Base-by-base conservation (phyloP, 2,797 vertebrate species). In the Argya squamiceps region DNA sequence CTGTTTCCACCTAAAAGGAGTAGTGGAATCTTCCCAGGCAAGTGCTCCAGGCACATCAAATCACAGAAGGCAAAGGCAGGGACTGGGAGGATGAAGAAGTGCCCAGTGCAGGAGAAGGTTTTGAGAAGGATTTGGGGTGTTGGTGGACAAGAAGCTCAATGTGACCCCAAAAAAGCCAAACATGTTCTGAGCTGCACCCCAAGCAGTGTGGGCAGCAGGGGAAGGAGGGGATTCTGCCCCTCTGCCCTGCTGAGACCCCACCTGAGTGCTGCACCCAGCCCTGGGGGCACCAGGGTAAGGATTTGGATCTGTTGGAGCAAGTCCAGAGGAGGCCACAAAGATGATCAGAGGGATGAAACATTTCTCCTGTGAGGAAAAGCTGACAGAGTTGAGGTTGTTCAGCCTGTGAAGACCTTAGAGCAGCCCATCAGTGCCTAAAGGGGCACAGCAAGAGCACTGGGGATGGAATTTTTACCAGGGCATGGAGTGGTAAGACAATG, bases 201-300 rank as follows among this genome's bases (percentile, higher is more conserved):
- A 20, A 50, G 46, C 46, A 21, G 19, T 1, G 6, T 13, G 30
- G 53, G 44, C 46, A 7, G 46, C 46, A 52, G 37, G 56, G 14
- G 2, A 12, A 50, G 37, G 27, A 52, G 46, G 26, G 37, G 21
- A 52, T 26, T 43, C 16, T 50, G 44, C 16, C 32, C 64, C 64
- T 59, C 36, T 68, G 64, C 41, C 34, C 53, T 56, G 52, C 1
- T 68, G 53, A 59, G 44, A 43, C 9, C 30, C 36, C 63, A 47
- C 9, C 37, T 50, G 55, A 50, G 26, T 9, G 5, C 65, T 69
- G 55, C 21, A 18, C 19, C 64, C 78, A 36, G 32, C 46, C 18
- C 46, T 16, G 55, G 21, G 17, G 12, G 6, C 10, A 37, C 21
- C 20, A 26, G 0, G 0, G 11, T 4, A 20, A 50, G 37, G 32